Percentiles rank a stretch among this genome's conserved stretches.
Conservation (phyloP, 2,888 invertebrate species). For the Tetragnatha montana region DNA sequence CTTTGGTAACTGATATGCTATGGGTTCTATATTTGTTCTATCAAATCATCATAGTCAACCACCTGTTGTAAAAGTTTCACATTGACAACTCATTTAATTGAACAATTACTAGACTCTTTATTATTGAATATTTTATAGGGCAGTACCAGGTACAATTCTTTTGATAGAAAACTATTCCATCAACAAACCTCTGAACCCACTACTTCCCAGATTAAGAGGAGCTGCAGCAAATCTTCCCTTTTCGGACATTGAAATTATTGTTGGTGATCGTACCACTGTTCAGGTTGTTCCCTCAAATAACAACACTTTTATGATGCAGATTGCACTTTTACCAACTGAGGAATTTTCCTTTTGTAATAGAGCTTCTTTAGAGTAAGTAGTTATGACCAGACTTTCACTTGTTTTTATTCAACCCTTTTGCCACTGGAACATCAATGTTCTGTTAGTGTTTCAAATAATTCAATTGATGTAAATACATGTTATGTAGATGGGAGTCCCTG, state of each 20-base stretch:
- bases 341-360: constrained; percentile 63
- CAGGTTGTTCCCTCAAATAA: constrained; percentile 43
- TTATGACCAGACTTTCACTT: background rate
- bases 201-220: constrained; percentile 52
- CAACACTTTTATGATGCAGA: constrained; percentile 50
- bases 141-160: constrained; percentile 50
- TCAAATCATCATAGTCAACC: no score
- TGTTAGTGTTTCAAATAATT: background rate
- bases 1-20: no score
- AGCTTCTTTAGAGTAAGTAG: constrained; percentile 59
- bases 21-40: no score
- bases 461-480: no score
- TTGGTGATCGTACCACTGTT: constrained; percentile 48
- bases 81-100: no score
- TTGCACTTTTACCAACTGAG: constrained; percentile 41
- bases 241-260: constrained; percentile 48
- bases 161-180: constrained; percentile 59
- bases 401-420: background rate
- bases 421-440: background rate
- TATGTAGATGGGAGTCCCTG: no score
- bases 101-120: no score
- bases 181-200: constrained; percentile 33
- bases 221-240: constrained; percentile 51
- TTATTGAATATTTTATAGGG: constrained; percentile 27
- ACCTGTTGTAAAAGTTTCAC: no score